Evolutionary conservation across 2,888 invertebrate species (phyloP).

Genomic region (Ecliptopera silaceata): DNA sequence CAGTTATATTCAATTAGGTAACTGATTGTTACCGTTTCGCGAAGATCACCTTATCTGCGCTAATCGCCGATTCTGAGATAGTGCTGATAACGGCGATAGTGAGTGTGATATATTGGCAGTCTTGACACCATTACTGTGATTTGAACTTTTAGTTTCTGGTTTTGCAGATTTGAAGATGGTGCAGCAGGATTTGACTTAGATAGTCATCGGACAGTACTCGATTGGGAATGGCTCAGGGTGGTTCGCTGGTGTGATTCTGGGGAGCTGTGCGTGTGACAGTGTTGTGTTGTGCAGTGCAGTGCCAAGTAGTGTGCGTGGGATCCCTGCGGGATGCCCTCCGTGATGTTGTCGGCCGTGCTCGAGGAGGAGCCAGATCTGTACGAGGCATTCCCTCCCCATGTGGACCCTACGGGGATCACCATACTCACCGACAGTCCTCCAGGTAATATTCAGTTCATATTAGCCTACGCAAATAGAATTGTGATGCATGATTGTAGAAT

Average conservation of each 20-base stretch:
- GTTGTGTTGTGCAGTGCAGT: conserved; percentile 74
- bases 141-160: conserved; percentile 50
- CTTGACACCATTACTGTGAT: conserved; percentile 55
- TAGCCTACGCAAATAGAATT: background rate
- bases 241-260: conserved; percentile 70
- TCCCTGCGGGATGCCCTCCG: conserved; percentile 82
- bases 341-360: conserved; percentile 88
- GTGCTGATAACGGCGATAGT: conserved; percentile 52
- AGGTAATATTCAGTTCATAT: conserved; percentile 50
- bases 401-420: conserved; percentile 90
- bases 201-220: conserved; percentile 48
- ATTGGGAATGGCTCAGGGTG: conserved; percentile 64
- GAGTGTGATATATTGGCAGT: conserved; percentile 49
- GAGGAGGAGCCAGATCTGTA: conserved; percentile 90
- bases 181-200: conserved; percentile 83
- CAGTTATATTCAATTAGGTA: conserved; percentile 74
- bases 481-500: background rate
- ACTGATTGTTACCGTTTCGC: conserved; percentile 51
- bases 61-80: conserved; percentile 59
- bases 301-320: conserved; percentile 64
- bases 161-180: conserved; percentile 83
- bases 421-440: conserved; percentile 86
- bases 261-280: conserved; percentile 49
- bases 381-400: conserved; percentile 91
- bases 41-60: conserved; percentile 55